phyloP scores from a whole-genome alignment of 2,797 vertebrate species.

The Amblyopsis hoosieri region DNA sequence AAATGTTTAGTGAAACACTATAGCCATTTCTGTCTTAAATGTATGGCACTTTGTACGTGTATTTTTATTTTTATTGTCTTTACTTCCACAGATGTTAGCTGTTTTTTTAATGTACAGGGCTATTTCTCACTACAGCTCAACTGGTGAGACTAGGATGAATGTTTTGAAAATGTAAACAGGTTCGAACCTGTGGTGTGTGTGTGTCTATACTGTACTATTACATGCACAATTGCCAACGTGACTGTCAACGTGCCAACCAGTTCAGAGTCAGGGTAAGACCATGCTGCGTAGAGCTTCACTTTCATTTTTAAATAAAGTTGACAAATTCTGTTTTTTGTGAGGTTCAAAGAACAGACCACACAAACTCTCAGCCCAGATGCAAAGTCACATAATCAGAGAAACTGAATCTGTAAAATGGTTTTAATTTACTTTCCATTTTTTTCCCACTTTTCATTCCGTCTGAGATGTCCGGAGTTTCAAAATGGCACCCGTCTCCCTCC shows the following conservation, averaged over 20 bases:
- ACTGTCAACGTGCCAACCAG: conserved; percentile 12
- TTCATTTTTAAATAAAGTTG: no score
- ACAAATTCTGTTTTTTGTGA: no score
- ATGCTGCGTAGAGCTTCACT: conserved; percentile 15
- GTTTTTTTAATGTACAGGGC: no score
- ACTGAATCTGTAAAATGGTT: conserved; percentile 80
- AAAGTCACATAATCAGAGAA: conserved; percentile 40
- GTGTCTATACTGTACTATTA: conserved; percentile 4
- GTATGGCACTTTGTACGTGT: no score
- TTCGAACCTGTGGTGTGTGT: background rate
- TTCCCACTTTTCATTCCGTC: conserved; percentile 54
- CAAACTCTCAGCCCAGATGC: no score
- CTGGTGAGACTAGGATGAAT: background rate
- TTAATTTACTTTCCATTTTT: conserved; percentile 69
- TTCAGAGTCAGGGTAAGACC: conserved; percentile 12
- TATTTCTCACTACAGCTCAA: background rate
- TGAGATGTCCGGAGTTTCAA: conserved; percentile 73
- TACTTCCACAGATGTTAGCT: no score
- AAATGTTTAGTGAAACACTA: no score
- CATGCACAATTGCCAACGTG: conserved; percentile 33
- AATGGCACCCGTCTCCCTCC: conserved; percentile 53
- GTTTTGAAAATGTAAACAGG: background rate
- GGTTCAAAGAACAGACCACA: no score
- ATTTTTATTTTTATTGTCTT: no score
- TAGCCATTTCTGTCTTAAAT: no score